These are phyloP conservation scores for Germaria angustata DNA, from an alignment of 2,888 invertebrate species.

Conservation along the genomic window DNA sequence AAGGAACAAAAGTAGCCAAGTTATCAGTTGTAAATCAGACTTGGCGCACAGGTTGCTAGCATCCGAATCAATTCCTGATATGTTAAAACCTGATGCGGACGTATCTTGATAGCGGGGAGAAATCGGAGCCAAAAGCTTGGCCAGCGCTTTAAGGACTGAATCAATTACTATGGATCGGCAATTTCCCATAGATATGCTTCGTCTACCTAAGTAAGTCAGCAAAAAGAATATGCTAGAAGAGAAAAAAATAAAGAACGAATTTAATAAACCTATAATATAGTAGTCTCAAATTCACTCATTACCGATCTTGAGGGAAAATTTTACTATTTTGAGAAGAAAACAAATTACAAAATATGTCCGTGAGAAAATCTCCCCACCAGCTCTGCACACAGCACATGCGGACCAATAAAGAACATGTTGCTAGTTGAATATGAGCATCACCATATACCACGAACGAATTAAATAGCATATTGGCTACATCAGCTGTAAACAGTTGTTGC, in stretches of 20 bases:
- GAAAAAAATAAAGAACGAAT: slow-evolving; percentile 55
- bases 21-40: slow-evolving; percentile 85
- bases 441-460: slow-evolving; percentile 88
- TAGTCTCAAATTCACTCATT: slow-evolving; percentile 57
- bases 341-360: slow-evolving; percentile 88
- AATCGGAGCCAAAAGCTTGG: slow-evolving; percentile 82
- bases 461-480: slow-evolving; percentile 84
- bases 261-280: background rate
- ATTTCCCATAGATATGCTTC: slow-evolving; percentile 84
- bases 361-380: slow-evolving; percentile 96
- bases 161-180: slow-evolving; percentile 83
- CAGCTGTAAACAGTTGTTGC: slow-evolving; percentile 78
- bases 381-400: slow-evolving; percentile 86
- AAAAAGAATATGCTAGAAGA: slow-evolving; percentile 92
- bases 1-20: slow-evolving; percentile 88
- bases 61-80: slow-evolving; percentile 44
- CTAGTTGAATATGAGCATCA: slow-evolving; percentile 88
- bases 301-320: slow-evolving; percentile 93
- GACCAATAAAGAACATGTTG: slow-evolving; percentile 88
- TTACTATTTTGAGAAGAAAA: slow-evolving; percentile 89
- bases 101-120: slow-evolving; percentile 77
- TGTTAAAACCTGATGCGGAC: slow-evolving; percentile 66
- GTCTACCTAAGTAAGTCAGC: slow-evolving; percentile 91
- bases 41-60: slow-evolving; percentile 79
- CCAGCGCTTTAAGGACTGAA: slow-evolving; percentile 83